Evolutionary conservation across 92 coral and sea anemone species (phyloP).

Genomic region (Anthopleura xanthogrammica): DNA sequence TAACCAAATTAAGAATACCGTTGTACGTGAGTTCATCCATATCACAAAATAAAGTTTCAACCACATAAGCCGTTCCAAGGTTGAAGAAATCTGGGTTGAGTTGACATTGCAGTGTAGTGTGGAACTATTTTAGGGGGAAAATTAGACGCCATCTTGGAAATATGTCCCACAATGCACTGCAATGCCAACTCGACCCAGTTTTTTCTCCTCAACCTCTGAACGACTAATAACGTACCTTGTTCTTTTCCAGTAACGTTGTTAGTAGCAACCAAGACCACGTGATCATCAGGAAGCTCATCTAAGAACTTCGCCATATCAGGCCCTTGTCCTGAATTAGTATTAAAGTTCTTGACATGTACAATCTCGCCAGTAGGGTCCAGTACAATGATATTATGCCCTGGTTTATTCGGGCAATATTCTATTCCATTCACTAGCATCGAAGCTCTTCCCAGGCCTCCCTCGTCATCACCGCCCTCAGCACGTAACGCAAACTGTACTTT

Average conservation of each 20-base stretch:
- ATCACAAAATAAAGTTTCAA: no score
- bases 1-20: no score
- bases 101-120: no score
- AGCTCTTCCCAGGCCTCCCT: constrained; percentile 94
- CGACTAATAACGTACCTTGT: constrained; percentile 37
- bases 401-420: constrained; percentile 88
- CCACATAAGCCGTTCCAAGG: no score
- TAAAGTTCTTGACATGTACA: constrained; percentile 74
- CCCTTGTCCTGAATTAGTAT: constrained; percentile 88
- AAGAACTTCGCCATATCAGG: constrained; percentile 84
- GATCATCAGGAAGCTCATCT: constrained; percentile 90
- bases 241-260: constrained; percentile 81
- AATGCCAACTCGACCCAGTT: no score
- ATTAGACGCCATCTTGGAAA: no score
- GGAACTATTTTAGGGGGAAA: no score
- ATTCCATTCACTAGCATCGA: constrained; percentile 90
- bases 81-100: no score
- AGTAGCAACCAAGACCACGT: constrained; percentile 90
- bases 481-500: constrained; percentile 92
- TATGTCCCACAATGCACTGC: no score
- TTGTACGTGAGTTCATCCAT: no score
- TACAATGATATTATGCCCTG: constrained; percentile 91
- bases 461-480: constrained; percentile 96
- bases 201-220: not conserved
- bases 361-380: constrained; percentile 95